phyloP scores from a whole-genome alignment of 2,113 vertebrate species.

The Mus musculus region DNA sequence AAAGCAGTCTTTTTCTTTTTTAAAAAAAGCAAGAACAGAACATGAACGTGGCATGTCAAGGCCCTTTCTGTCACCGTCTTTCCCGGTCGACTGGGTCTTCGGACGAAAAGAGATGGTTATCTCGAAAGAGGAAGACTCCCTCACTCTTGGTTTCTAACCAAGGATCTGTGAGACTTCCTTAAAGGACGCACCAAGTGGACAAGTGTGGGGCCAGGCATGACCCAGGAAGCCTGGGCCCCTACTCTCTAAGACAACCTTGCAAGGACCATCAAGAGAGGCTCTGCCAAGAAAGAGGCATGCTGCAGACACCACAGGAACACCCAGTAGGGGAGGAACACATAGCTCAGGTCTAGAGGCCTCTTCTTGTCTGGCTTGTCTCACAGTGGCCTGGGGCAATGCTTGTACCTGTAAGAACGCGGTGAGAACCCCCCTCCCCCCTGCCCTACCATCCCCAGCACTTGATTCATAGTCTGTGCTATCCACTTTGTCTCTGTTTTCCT shows the following conservation, averaged over 20 bases:
- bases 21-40: conserved; percentile 66
- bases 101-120: not conserved
- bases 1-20: conserved; percentile 74
- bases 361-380: not conserved
- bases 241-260: not conserved
- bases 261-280: not conserved
- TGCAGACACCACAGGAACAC: not conserved
- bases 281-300: not conserved
- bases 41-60: conserved; percentile 44
- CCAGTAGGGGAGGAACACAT: not conserved
- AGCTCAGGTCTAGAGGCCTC: no score
- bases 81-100: conserved; percentile 32
- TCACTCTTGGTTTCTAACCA: conserved; percentile 51
- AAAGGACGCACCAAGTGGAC: conserved; percentile 59
- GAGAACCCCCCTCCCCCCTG: not conserved
- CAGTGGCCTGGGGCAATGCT: not conserved
- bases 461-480: not conserved
- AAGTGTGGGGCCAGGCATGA: not conserved
- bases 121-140: conserved; percentile 69
- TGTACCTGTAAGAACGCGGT: not conserved
- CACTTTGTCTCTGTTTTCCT: not conserved
- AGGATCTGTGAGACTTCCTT: conserved; percentile 76
- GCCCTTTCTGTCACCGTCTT: conserved; percentile 14
- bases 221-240: not conserved
- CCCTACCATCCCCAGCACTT: no score